phyloP scores from a whole-genome alignment of 2,113 vertebrate species.

The Chionodraco myersi region DNA sequence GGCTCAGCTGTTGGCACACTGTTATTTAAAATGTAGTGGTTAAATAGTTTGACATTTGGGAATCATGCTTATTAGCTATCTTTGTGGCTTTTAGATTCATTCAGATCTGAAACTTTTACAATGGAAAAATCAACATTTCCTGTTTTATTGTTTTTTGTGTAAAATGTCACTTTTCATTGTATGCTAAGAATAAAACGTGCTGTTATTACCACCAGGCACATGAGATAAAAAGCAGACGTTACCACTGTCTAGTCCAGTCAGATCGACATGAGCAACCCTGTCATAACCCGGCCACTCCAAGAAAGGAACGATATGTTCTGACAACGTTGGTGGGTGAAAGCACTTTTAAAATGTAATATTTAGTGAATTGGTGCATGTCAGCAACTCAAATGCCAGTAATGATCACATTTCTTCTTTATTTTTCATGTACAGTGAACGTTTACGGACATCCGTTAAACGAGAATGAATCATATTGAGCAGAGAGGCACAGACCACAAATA shows the following conservation, averaged over 20 bases:
- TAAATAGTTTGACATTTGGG: too few relatives aligned
- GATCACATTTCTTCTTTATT: constrained; percentile 59
- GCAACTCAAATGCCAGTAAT: constrained; percentile 8
- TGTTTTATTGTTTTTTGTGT: neutral
- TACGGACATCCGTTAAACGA: constrained; percentile 51
- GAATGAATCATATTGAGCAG: constrained; percentile 41
- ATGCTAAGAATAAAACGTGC: neutral
- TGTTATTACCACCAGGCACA: constrained; percentile 7
- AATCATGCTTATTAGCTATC: too few relatives aligned
- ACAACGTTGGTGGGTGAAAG: neutral
- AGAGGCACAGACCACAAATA: constrained; percentile 62
- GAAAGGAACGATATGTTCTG: neutral
- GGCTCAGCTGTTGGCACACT: neutral
- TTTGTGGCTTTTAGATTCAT: too few relatives aligned
- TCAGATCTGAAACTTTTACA: neutral
- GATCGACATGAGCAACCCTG: neutral
- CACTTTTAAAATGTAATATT: neutral
- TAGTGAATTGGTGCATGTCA: neutral
- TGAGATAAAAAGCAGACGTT: constrained; percentile 15
- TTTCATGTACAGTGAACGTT: constrained; percentile 54
- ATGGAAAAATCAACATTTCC: neutral
- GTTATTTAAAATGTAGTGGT: too few relatives aligned
- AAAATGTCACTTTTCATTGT: neutral
- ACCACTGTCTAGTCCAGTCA: neutral
- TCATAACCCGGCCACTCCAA: neutral